phyloP scores from a whole-genome alignment of 2,113 vertebrate genomes.

The Ctenodactylus gundi region DNA sequence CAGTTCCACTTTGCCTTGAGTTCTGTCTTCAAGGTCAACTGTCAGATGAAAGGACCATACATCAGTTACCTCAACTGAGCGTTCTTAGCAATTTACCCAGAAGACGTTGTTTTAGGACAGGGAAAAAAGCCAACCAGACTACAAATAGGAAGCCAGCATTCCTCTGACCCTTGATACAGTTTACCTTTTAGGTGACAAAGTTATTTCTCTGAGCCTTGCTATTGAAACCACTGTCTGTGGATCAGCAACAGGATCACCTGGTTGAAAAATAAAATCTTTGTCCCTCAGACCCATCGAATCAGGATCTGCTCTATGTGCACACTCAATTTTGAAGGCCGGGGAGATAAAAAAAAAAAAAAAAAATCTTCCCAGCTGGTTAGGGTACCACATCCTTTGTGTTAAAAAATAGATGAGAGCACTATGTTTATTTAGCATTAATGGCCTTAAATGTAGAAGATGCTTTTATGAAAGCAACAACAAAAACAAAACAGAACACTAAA shows the following conservation, averaged over 20 bases:
- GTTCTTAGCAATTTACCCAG: neutral
- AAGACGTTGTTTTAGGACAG: neutral
- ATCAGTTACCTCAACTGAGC: neutral
- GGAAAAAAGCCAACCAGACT: neutral
- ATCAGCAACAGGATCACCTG: neutral
- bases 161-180: neutral
- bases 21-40: neutral
- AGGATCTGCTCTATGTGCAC: fast-evolving
- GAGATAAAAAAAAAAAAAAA: neutral
- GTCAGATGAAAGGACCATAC: neutral
- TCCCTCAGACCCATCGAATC: neutral
- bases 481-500: neutral
- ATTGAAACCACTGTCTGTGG: neutral
- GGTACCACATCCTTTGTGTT: neutral
- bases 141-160: neutral
- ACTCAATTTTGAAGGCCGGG: neutral
- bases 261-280: neutral
- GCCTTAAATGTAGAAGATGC: neutral
- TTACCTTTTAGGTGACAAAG: neutral
- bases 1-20: neutral
- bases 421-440: neutral
- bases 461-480: neutral
- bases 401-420: neutral
- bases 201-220: neutral
- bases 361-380: neutral